These are phyloP conservation scores for Gorsachius magnificus DNA, from an alignment of 2,797 vertebrate species.

Conservation along the genomic window DNA sequence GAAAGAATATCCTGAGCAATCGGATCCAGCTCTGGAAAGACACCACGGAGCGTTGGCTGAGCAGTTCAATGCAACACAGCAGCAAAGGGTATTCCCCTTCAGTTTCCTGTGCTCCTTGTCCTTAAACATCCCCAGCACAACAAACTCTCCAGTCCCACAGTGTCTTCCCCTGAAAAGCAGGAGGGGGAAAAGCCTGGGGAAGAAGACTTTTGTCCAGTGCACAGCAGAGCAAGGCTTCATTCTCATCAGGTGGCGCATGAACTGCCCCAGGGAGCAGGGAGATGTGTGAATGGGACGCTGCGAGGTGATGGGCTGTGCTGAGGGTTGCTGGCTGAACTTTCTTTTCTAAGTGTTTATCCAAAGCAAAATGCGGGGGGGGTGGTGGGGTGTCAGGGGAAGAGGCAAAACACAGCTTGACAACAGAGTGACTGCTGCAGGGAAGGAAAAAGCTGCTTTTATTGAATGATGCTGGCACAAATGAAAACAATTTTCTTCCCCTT, in stretches of 20 bases:
- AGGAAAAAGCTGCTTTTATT: neutral
- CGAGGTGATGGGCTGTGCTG: neutral
- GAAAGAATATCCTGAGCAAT: neutral
- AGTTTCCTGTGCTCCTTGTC: neutral
- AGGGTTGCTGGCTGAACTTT: neutral
- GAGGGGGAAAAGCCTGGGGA: neutral
- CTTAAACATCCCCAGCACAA: neutral
- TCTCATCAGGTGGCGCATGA: neutral
- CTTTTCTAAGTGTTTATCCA: neutral
- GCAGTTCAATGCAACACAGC: neutral
- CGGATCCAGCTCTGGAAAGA: neutral
- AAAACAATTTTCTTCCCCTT: neutral
- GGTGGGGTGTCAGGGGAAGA: neutral
- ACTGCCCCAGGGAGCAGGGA: neutral
- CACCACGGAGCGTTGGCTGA: neutral
- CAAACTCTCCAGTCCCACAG: neutral
- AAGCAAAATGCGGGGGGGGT: neutral
- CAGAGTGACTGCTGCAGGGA: neutral
- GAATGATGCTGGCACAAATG: constrained; percentile 30
- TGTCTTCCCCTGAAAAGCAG: neutral
- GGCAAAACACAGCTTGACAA: neutral
- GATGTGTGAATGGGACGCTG: neutral
- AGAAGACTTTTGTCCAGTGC: neutral
- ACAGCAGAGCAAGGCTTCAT: neutral
- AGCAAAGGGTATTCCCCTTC: neutral